Percentiles rank a stretch among this genome's conserved stretches.
Evolutionary conservation across 2,888 invertebrate genomes (phyloP).

Genomic region (Vesta saturnalis): DNA sequence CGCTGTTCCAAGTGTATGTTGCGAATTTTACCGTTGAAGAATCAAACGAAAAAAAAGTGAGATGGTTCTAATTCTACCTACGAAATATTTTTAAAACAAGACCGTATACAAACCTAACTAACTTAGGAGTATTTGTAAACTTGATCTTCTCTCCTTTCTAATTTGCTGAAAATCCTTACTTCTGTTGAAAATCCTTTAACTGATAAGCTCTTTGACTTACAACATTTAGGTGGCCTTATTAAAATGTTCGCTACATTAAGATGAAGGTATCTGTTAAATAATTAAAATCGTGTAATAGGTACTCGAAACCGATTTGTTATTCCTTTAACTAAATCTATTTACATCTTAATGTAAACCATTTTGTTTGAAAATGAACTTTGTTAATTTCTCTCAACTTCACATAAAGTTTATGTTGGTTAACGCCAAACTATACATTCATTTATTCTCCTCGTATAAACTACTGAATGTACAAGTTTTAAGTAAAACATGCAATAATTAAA

Average conservation of each 20-base stretch:
- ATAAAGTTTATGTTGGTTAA: constrained; percentile 1
- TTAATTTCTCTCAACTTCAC: neutral
- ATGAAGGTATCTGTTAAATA: neutral
- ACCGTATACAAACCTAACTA: too few species aligned
- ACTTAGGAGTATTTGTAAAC: too few species aligned
- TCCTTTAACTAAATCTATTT: constrained; percentile 4
- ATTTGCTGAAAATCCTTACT: too few species aligned
- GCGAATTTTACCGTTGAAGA: too few species aligned
- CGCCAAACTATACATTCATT: neutral
- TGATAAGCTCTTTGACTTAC: too few species aligned
- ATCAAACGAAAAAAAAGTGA: too few species aligned
- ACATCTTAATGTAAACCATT: constrained; percentile 10
- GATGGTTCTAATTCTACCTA: too few species aligned
- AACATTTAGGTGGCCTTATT: too few species aligned
- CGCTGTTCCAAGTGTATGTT: too few species aligned
- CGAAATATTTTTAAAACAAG: too few species aligned
- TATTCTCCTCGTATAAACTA: neutral
- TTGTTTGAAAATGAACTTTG: constrained; percentile 1
- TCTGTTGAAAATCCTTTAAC: too few species aligned
- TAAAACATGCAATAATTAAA: neutral
- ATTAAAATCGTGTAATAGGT: constrained; percentile 5
- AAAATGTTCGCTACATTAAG: neutral
- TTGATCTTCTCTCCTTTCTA: too few species aligned
- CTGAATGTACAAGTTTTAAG: neutral
- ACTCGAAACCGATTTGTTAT: neutral